Conservation (phyloP, 2,888 invertebrate genomes). For the Timema podura region DNA sequence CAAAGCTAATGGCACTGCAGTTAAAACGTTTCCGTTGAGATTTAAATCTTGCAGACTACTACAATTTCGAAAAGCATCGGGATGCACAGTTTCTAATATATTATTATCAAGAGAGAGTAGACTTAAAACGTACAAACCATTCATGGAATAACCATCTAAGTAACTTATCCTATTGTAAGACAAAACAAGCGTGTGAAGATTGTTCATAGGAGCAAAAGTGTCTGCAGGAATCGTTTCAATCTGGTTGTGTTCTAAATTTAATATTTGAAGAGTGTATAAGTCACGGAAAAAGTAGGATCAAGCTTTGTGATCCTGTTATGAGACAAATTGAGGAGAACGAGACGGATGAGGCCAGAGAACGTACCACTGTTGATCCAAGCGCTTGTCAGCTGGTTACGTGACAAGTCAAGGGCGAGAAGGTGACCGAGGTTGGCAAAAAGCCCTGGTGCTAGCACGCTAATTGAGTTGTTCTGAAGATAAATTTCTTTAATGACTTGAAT, state of each 20-base stretch:
- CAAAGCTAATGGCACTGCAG: constrained; percentile 73
- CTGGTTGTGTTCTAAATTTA: constrained; percentile 81
- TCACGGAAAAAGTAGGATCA: constrained; percentile 81
- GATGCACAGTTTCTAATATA: constrained; percentile 74
- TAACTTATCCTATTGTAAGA: constrained; percentile 82
- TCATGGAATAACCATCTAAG: constrained; percentile 79
- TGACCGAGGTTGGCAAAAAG: constrained; percentile 82
- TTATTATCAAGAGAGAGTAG: constrained; percentile 83
- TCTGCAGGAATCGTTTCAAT: constrained; percentile 80
- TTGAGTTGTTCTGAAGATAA: constrained; percentile 86
- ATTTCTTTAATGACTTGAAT: constrained; percentile 78
- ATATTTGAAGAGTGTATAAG: constrained; percentile 77
- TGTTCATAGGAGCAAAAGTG: constrained; percentile 87
- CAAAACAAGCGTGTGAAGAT: constrained; percentile 81
- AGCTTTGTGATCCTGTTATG: constrained; percentile 77
- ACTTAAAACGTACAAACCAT: constrained; percentile 83
- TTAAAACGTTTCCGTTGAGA: constrained; percentile 80
- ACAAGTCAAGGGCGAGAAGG: constrained; percentile 76
- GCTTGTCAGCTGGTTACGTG: constrained; percentile 80
- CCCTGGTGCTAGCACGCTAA: constrained; percentile 78
- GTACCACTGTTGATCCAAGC: constrained; percentile 82
- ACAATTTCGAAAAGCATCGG: constrained; percentile 85
- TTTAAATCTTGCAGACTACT: constrained; percentile 86
- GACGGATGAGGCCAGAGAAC: constrained; percentile 81
- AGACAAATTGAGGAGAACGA: constrained; percentile 81